Conservation (phyloP, 2,888 invertebrate genomes). For the Dione vanillae region DNA sequence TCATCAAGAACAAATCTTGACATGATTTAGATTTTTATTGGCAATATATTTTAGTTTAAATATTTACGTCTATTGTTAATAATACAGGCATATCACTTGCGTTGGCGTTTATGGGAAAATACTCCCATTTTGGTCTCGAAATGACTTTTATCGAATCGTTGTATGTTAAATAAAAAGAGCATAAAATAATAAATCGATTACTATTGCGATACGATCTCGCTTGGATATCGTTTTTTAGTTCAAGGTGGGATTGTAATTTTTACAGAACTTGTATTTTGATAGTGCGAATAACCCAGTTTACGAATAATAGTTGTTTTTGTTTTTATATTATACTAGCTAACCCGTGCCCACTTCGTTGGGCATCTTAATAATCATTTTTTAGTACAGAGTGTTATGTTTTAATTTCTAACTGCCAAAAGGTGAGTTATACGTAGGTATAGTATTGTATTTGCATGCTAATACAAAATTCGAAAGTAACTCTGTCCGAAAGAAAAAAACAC, state of each 20-base stretch:
- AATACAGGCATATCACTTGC: not conserved
- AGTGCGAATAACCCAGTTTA: slow-evolving; percentile 24
- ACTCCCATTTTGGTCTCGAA: not conserved
- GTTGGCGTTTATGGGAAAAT: not conserved
- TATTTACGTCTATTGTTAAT: not conserved
- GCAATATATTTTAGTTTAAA: no score
- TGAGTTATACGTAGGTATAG: no score
- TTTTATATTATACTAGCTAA: not conserved
- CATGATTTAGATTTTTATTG: no score
- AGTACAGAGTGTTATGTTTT: no score
- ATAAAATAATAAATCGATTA: slow-evolving; percentile 35
- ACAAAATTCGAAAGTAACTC: no score
- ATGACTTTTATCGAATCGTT: slow-evolving; percentile 4
- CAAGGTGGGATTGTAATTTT: slow-evolving; percentile 39
- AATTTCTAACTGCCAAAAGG: no score
- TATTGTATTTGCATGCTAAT: no score
- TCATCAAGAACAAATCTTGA: no score
- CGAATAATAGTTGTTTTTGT: not conserved
- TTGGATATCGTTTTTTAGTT: slow-evolving; percentile 38
- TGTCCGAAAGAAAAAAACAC: no score
- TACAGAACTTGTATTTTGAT: slow-evolving; percentile 25
- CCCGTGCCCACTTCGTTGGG: no score
- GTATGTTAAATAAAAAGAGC: slow-evolving; percentile 20
- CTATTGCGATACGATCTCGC: slow-evolving; percentile 38
- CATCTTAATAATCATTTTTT: no score